A percentile compares a stretch with the other conserved stretches of the same genome.
phyloP scores from a whole-genome alignment of 2,113 vertebrate species.

The human (Homo sapiens) region GRCh38 chr18:2188001-2188500 shows the following conservation, averaged over 20 bases:
- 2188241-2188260: slow-evolving; percentile 43
- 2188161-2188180: slow-evolving; percentile 21
- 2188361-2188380: background rate
- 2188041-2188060: background rate
- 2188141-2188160: slow-evolving; percentile 29
- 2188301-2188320: slow-evolving; percentile 53
- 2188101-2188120: background rate
- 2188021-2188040: slow-evolving; percentile 14
- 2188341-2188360: background rate
- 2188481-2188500: background rate
- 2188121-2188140: background rate
- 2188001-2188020: background rate
- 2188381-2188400: slow-evolving; percentile 2
- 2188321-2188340: slow-evolving; percentile 51
- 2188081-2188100: slow-evolving; percentile 11
- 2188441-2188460: background rate
- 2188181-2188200: slow-evolving; percentile 41
- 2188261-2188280: slow-evolving; percentile 43
- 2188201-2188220: slow-evolving; percentile 4
- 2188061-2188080: slow-evolving; percentile 1
- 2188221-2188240: slow-evolving; percentile 56
- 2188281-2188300: slow-evolving; percentile 32
- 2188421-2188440: background rate
- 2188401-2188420: background rate
- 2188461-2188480: background rate